Evolutionary conservation across 1,140 invertebrate species (phyloP), one percentile per base, ranked within the genome.

Genomic region (Macrobrachium nipponense): DNA sequence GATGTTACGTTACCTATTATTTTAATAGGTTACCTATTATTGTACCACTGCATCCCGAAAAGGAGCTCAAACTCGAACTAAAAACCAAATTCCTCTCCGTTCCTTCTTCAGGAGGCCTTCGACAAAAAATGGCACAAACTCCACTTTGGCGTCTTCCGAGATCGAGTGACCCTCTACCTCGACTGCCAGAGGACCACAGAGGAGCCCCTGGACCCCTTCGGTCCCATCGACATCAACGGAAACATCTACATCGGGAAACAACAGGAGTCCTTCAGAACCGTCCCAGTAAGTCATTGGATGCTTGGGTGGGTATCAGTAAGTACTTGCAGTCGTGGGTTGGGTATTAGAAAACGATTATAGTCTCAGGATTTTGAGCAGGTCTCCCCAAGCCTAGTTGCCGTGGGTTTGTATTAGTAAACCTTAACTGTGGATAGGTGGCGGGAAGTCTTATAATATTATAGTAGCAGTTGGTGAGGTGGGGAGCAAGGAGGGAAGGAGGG

Each of bases 61-160:
- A 4, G 27, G 12, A 2, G 8, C 51, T 51, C 12, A 3, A 51
- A 51, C 51, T 51, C 12, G 7, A 51, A 36, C 27, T 51, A 51
- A 51, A 51, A 51, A 51, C 5, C 51, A 51, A 44, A 43, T 10
- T 10, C 62, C 73, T 14, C 66, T 44, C 64, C 23, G 0, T 36
- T 44, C 70, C 43, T 43, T 5, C 62, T 36, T 59, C 85, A 89
- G 87, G 64, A n/a, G 14, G 80, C 82, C 58, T 96, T 96, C 90
- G 93, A 94, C 88, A 93, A 93, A 79, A 93, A 94, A 70, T 96
- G 95, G 96, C 95, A 96, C 89, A 96, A 96, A 91, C 91, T 97
- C 10, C 95, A 96, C 89, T 93, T 96, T 82, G 94, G 95, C 5
- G 93, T 96, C 4, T 94, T 93, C 80, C 92, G 93, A 83, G 93